Evolutionary conservation across 1,140 invertebrate genomes (phyloP).

Genomic region (Solenopsis fugax): DNA sequence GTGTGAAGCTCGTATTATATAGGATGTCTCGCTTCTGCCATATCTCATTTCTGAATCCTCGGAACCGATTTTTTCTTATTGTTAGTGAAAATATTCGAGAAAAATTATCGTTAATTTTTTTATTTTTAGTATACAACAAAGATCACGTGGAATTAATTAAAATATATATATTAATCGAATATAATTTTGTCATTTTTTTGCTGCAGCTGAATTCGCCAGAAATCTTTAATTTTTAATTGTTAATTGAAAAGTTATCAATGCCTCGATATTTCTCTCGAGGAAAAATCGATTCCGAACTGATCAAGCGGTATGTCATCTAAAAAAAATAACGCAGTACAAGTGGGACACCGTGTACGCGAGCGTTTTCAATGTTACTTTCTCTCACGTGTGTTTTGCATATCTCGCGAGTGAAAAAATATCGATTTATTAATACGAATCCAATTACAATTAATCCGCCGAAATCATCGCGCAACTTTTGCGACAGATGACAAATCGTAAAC

Average conservation of each 20-base stretch:
- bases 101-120: neutral
- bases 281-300: slow-evolving; percentile 1
- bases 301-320: neutral
- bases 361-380: slow-evolving; percentile 20
- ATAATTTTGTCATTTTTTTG: neutral
- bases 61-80: neutral
- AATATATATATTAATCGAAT: neutral
- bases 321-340: slow-evolving; percentile 2
- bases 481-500: slow-evolving; percentile 16
- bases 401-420: slow-evolving; percentile 31
- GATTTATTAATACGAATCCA: slow-evolving; percentile 38
- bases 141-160: neutral
- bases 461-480: neutral
- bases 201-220: neutral
- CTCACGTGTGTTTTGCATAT: slow-evolving; percentile 10
- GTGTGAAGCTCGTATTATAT: neutral
- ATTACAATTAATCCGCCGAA: slow-evolving; percentile 16
- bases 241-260: neutral
- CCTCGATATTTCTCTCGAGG: neutral
- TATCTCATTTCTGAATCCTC: neutral
- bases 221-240: neutral
- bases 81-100: neutral
- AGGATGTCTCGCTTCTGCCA: neutral
- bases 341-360: neutral
- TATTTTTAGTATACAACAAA: neutral